Evolutionary conservation across 2,888 invertebrate species (phyloP).

Genomic region (Zelleria hepariella): DNA sequence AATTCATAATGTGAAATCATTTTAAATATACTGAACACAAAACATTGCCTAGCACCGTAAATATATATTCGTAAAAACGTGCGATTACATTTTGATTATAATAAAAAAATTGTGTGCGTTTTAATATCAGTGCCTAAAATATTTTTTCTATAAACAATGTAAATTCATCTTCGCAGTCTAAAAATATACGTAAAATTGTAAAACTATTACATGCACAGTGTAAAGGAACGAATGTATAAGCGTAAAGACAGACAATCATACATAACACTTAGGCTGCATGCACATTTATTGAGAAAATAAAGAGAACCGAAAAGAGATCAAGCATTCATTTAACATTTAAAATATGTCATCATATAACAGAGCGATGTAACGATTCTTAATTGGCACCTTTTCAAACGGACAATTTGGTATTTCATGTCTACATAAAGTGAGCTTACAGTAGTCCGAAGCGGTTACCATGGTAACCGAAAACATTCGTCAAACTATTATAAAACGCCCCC

Average conservation of each 20-base stretch:
- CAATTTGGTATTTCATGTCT: background rate
- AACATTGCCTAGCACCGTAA: slow-evolving; percentile 1
- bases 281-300: background rate
- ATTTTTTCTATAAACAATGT: background rate
- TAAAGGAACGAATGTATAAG: background rate
- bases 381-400: slow-evolving; percentile 7
- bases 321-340: background rate
- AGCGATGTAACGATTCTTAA: background rate
- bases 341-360: slow-evolving; percentile 3
- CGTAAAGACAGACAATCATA: background rate
- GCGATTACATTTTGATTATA: background rate
- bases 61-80: background rate
- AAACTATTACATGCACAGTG: background rate
- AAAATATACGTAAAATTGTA: background rate
- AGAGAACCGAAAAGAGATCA: background rate
- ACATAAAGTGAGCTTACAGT: background rate
- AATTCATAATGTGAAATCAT: background rate
- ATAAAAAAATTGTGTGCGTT: background rate
- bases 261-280: too few relatives aligned
- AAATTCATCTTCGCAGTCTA: background rate
- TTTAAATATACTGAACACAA: slow-evolving; percentile 1
- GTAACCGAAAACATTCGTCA: background rate
- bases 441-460: background rate
- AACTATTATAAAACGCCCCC: background rate
- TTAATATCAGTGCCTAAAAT: background rate